A percentile compares a stretch with the other conserved stretches of the same genome.
phyloP scores from a whole-genome alignment of 2,888 invertebrate species.

The Macrosiphum euphorbiae region DNA sequence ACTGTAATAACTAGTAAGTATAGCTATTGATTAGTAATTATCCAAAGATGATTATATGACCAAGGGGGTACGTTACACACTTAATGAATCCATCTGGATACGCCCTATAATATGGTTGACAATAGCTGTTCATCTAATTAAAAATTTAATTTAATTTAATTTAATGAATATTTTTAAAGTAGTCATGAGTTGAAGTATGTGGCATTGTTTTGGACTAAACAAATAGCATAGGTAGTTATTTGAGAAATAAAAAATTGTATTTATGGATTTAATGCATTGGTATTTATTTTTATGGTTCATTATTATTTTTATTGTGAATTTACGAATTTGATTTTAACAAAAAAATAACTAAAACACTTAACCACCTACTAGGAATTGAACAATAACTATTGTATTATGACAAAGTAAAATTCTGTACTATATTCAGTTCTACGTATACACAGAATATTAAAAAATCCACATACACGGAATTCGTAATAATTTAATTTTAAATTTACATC shows the following conservation, averaged over 20 bases:
- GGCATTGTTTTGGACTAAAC: background rate
- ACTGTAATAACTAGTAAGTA: background rate
- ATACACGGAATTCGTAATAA: background rate
- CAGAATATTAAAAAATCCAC: background rate
- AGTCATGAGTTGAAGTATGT: background rate
- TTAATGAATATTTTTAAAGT: background rate
- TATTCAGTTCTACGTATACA: background rate
- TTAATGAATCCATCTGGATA: background rate
- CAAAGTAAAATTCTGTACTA: background rate
- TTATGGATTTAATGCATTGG: background rate
- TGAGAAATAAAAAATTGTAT: background rate
- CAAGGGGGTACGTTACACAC: background rate
- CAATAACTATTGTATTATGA: too few species aligned
- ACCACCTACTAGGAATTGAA: background rate
- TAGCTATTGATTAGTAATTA: background rate
- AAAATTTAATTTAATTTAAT: background rate
- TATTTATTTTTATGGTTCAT: background rate
- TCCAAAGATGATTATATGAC: background rate
- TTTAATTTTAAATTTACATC: background rate
- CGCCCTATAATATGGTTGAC: background rate
- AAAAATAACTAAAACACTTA: background rate
- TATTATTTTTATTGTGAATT: background rate
- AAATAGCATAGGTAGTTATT: background rate
- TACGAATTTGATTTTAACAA: background rate
- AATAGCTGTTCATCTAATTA: background rate